These are phyloP conservation scores for Camponotus floridanus DNA, from an alignment of 1,140 invertebrate species.

Conservation along the genomic window DNA sequence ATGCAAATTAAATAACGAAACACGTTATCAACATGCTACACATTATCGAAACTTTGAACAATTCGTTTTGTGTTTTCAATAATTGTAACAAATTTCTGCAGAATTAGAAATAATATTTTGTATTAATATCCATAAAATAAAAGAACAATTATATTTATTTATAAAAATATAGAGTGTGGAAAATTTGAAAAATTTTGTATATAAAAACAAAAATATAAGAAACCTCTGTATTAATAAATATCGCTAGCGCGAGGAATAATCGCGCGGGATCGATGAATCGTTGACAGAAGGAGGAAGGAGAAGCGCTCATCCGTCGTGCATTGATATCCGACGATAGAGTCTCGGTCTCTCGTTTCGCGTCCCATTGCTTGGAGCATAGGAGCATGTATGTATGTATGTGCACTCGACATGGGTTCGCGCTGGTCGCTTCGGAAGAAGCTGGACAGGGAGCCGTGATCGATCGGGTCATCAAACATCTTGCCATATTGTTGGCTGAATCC, in stretches of 20 bases:
- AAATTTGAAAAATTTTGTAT: background rate
- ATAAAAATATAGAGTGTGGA: background rate
- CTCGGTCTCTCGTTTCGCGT: slow-evolving; percentile 33
- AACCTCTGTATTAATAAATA: background rate
- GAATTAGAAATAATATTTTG: background rate
- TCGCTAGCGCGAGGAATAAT: background rate
- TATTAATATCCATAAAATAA: background rate
- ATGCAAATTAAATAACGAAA: background rate
- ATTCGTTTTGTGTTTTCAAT: background rate
- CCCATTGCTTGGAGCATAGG: background rate
- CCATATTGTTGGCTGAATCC: slow-evolving; percentile 74
- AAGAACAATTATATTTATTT: background rate
- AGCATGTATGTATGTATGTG: slow-evolving; percentile 15
- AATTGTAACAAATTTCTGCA: background rate
- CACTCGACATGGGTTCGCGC: slow-evolving; percentile 5
- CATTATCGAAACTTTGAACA: background rate
- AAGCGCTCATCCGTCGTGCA: slow-evolving; percentile 10
- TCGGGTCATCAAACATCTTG: slow-evolving; percentile 76
- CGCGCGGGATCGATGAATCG: background rate
- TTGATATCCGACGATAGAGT: slow-evolving; percentile 47
- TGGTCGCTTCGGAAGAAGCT: slow-evolving; percentile 55
- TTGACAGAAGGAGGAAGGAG: slow-evolving; percentile 1
- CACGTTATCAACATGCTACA: background rate
- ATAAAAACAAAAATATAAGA: background rate
- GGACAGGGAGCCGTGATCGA: slow-evolving; percentile 71